Conservation (phyloP, 2,797 vertebrate genomes). For the Helostoma temminkii region DNA sequence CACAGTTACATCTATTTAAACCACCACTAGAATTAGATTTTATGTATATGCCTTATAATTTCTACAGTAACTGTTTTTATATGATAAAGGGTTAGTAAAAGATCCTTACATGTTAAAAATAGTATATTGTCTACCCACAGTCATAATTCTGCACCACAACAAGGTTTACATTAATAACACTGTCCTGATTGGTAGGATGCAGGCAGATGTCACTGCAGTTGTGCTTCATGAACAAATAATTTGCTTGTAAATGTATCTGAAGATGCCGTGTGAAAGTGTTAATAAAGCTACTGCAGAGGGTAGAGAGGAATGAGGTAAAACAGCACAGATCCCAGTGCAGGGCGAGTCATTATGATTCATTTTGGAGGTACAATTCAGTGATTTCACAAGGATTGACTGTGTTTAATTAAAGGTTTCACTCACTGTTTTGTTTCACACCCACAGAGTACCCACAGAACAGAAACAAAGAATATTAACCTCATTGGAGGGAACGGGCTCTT, state of each 20-base stretch:
- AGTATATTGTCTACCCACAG: conserved; percentile 38
- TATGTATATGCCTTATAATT: neutral
- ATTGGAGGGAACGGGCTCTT: conserved; percentile 7
- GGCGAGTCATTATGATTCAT: conserved; percentile 10
- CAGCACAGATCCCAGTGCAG: neutral
- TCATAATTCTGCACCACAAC: conserved; percentile 71
- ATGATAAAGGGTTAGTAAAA: conserved; percentile 10
- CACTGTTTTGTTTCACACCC: conserved; percentile 34
- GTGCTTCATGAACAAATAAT: conserved; percentile 51
- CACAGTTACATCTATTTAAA: too few species aligned
- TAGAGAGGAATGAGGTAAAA: conserved; percentile 2
- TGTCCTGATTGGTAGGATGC: conserved; percentile 61
- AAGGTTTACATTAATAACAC: conserved; percentile 64
- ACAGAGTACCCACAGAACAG: neutral
- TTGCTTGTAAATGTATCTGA: conserved; percentile 28
- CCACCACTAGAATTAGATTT: too few species aligned
- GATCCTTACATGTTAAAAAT: conserved; percentile 53
- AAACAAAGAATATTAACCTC: conserved; percentile 33
- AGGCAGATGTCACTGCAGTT: conserved; percentile 52
- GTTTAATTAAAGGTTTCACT: conserved; percentile 37
- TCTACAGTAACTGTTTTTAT: conserved; percentile 3
- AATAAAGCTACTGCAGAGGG: conserved; percentile 3
- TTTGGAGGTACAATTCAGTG: conserved; percentile 19
- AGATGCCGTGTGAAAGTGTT: conserved; percentile 24
- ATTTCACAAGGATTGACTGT: conserved; percentile 44